Evolutionary conservation across 2,113 vertebrate genomes (phyloP), one percentile per base, ranked within the genome.

Genomic region (Cyprinodon tularosa): DNA sequence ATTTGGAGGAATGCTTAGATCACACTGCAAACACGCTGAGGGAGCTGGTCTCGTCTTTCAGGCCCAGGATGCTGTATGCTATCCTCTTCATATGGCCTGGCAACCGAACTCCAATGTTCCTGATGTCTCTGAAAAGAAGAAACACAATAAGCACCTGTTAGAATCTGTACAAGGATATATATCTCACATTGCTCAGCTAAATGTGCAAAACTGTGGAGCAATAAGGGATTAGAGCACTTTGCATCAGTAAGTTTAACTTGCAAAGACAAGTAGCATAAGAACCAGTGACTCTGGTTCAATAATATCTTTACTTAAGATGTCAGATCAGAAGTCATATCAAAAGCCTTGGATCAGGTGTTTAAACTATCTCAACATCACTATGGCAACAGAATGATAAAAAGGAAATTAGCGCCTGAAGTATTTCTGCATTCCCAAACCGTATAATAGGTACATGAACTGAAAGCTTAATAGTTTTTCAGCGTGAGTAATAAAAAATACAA

Each of bases 71-170:
- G 93, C 98, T 98, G 92, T 97, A 98, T 70, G 95, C 94, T 0
- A 98, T 96, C 80, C 97, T 95, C 77, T 99, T 99, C 94, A 98
- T 96, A 94, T 98, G 98, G 12, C 98, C 97, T 0, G 97, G 96
- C 74, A 98, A 84, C 5, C 96, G 95, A 57, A 99, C 96, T 0
- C 98, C 98, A 0, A 98, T 95, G 29, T 94, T 96, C 90, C 93
- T 95, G 89, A 98, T 94, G 86, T 98, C 97, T 0, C 97, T 99
- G 92, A 12, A 71, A 76, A 63, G 62, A 73, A 29, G 10, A 62
- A 45, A 84, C 20, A 10, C n/a, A 59, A 66, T 29, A 65, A 14
- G 2, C 50, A 45, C 0, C 4, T 29, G 62, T 59, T 13, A 84
- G 61, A 60, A 14, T 3, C 8, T 1, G 17, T 57, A 57, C n/a